Evolutionary conservation across 1,140 invertebrate genomes (phyloP).

Genomic region (Tetragonula clypearis): DNA sequence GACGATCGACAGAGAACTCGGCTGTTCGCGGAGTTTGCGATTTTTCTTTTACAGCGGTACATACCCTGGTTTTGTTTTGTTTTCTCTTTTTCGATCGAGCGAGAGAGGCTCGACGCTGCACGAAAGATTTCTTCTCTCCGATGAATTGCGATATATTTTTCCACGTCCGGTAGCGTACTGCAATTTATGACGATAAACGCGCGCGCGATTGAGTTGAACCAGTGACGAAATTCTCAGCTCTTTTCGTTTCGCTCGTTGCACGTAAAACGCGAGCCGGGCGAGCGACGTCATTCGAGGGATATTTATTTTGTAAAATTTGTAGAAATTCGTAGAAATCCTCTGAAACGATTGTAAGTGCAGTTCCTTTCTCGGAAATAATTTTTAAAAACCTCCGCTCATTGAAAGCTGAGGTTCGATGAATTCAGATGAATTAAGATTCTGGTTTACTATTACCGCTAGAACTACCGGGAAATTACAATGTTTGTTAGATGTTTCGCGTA

Average conservation of each 20-base stretch:
- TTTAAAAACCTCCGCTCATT: not conserved
- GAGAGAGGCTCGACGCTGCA: not conserved
- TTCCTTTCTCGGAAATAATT: too few relatives aligned
- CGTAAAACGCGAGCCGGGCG: too few relatives aligned
- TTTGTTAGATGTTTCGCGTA: too few relatives aligned
- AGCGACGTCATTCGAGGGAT: too few relatives aligned
- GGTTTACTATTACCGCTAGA: too few relatives aligned
- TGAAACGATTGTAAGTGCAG: too few relatives aligned
- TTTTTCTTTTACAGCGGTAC: not conserved
- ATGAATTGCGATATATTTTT: not conserved
- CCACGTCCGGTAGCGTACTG: not conserved
- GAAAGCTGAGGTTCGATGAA: not conserved
- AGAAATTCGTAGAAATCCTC: not conserved
- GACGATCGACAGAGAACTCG: constrained; percentile 4
- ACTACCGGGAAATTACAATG: too few relatives aligned
- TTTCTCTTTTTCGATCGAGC: not conserved
- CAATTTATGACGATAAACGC: not conserved
- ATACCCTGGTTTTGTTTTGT: too few relatives aligned
- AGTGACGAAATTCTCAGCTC: too few relatives aligned
- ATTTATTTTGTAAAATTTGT: not conserved
- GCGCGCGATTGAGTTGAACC: not conserved
- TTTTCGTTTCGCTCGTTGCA: too few relatives aligned
- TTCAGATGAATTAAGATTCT: too few relatives aligned
- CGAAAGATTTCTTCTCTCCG: not conserved
- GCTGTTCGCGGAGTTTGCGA: not conserved